Evolutionary conservation across 2,888 invertebrate genomes (phyloP).

Genomic region (Platerodrilus igneus): DNA sequence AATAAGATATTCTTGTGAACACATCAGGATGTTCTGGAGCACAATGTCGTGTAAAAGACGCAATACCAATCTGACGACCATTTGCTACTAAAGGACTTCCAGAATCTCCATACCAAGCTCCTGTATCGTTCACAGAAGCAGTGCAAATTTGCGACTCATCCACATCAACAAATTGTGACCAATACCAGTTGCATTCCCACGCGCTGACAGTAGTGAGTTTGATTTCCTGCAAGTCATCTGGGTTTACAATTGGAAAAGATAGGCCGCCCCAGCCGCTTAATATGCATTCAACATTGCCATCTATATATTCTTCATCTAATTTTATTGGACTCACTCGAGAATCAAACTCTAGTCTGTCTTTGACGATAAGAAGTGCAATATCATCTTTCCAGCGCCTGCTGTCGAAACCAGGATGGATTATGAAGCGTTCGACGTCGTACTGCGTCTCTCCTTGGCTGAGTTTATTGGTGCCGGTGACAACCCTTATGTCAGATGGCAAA

Average conservation of each 20-base stretch:
- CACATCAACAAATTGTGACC: neutral
- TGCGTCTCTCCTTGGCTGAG: too few relatives aligned
- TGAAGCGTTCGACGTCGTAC: too few relatives aligned
- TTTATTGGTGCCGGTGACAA: too few relatives aligned
- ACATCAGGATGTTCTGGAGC: slow-evolving; percentile 52
- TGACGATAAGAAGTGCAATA: too few relatives aligned
- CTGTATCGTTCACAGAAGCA: slow-evolving; percentile 50
- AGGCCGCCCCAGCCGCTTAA: slow-evolving; percentile 43
- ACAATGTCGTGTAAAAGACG: slow-evolving; percentile 53
- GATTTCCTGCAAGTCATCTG: slow-evolving; percentile 54
- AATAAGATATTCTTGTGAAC: slow-evolving; percentile 47
- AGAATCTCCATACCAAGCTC: slow-evolving; percentile 54
- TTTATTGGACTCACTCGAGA: too few relatives aligned
- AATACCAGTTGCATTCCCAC: neutral
- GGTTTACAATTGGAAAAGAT: slow-evolving; percentile 52
- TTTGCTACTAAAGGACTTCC: slow-evolving; percentile 50
- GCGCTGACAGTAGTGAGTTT: slow-evolving; percentile 52
- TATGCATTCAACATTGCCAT: slow-evolving; percentile 38
- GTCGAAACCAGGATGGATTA: too few relatives aligned
- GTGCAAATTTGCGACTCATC: slow-evolving; percentile 5
- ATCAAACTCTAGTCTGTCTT: too few relatives aligned
- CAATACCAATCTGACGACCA: slow-evolving; percentile 45
- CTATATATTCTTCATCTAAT: slow-evolving; percentile 39
- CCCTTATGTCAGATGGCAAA: too few relatives aligned
- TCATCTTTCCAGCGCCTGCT: too few relatives aligned